Evolutionary conservation across 2,113 vertebrate species (phyloP), one percentile per base, ranked within the genome.

Genomic region (Pelusios castaneus): DNA sequence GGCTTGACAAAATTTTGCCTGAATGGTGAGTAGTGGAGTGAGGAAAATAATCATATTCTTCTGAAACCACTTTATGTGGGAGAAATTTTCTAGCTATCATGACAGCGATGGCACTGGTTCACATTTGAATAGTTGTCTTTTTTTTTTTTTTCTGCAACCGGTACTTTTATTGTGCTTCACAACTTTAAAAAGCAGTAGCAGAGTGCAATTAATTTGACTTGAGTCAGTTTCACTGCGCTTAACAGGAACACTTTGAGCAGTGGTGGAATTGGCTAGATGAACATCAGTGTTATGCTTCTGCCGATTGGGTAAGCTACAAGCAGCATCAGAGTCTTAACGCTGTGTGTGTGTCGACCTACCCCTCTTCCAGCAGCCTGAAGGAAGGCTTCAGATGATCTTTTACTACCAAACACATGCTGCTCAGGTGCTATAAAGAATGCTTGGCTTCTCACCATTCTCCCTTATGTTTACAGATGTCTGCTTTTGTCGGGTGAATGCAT

Each of bases 191-290:
- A 54, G 0, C 17, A 63, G 63, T 73, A 1, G 1, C 90, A 43
- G 56, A 81, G 82, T 86, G 93, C 95, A 95, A 94, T 96, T 95
- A 94, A 81, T 45, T 92, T 52, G 51, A 52, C 63, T 86, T 96
- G 86, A 95, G 94, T 89, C 93, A 67, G n/a, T 55, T 89, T 41
- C 45, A 13, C 80, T 80, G 43, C 0, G 2, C 0, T 0, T 47
- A 47, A 10, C 47, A 47, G 10, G 47, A 47, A 10, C 47, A 8
- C 47, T 47, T 47, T 47, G 47, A 47, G 47, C 47, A 10, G 47
- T 10, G 10, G 47, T 47, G 47, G 10, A 47, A 47, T 10, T 47
- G 47, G 47, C 47, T 47, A 47, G 47, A 47, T 47, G 47, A 47
- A 47, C 47, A 47, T 47, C 6, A 47, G 47, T 47, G 6, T 47